phyloP scores from a whole-genome alignment of 2,113 vertebrate species.

The Takifugu bimaculatus region DNA sequence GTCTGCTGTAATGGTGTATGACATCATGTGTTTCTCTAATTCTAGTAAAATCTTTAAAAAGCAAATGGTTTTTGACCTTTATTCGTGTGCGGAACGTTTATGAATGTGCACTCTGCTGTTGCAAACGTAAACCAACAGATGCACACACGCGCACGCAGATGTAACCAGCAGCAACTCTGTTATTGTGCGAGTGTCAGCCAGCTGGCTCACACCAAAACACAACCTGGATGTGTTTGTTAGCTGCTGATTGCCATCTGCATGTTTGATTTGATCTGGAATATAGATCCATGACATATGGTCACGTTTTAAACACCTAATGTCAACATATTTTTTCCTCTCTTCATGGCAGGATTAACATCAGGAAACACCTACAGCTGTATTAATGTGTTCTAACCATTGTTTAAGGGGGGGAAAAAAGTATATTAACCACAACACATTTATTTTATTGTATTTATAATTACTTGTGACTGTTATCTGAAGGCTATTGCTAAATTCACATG shows the following conservation, averaged over 20 bases:
- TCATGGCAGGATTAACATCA: slow-evolving; percentile 11
- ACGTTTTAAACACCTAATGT: slow-evolving; percentile 39
- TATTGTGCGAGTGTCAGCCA: slow-evolving; percentile 34
- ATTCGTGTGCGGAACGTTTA: no score
- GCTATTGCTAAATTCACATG: neutral
- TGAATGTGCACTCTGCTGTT: no score
- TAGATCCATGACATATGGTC: slow-evolving; percentile 57
- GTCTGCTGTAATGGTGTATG: no score
- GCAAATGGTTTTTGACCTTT: no score
- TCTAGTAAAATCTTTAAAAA: no score
- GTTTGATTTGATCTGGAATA: slow-evolving; percentile 55
- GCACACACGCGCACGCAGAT: slow-evolving; percentile 22
- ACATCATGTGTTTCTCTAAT: no score
- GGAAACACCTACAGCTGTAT: neutral
- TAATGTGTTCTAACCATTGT: neutral
- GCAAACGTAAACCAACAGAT: neutral
- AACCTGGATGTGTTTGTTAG: slow-evolving; percentile 69
- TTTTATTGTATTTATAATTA: neutral
- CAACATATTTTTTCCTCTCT: slow-evolving; percentile 12
- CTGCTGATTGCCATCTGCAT: slow-evolving; percentile 56
- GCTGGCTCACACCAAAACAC: slow-evolving; percentile 76
- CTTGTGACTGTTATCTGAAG: no score
- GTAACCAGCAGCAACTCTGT: slow-evolving; percentile 22
- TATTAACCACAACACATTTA: no score
- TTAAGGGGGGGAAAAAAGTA: neutral